These are phyloP conservation scores for Bucco capensis DNA, from an alignment of 2,113 vertebrate genomes.

Conservation along the genomic window DNA sequence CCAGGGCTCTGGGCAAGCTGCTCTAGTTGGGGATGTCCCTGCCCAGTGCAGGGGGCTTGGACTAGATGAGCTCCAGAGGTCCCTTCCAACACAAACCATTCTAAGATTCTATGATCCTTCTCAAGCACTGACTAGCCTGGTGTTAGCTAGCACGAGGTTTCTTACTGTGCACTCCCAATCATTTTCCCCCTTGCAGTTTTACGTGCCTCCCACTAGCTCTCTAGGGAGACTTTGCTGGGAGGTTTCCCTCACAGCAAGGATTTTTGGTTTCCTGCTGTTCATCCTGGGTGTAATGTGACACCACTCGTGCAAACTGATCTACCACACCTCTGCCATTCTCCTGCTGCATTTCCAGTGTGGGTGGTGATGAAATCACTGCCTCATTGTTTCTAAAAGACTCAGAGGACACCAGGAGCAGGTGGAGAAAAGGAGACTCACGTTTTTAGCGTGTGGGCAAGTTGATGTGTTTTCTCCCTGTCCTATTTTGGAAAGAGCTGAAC, in stretches of 20 bases:
- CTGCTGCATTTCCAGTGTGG: not conserved
- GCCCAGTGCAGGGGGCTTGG: no score
- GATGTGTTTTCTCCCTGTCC: not conserved
- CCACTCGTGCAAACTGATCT: not conserved
- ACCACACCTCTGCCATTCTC: not conserved
- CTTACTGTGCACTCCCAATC: not conserved
- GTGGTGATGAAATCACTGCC: not conserved
- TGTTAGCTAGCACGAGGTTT: not conserved
- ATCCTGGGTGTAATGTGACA: fast-evolving
- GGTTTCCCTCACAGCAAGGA: not conserved
- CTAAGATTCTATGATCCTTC: no score
- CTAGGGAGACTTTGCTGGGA: not conserved
- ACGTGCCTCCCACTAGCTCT: not conserved
- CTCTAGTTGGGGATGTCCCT: no score
- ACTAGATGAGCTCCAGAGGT: no score
- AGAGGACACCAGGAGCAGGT: not conserved
- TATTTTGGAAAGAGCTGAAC: slow-evolving; percentile 44
- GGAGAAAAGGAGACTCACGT: not conserved
- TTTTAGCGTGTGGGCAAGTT: not conserved
- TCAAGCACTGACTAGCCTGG: not conserved
- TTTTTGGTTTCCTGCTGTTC: not conserved
- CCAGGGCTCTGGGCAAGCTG: no score
- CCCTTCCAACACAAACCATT: no score
- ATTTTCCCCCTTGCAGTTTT: not conserved
- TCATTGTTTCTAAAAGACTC: slow-evolving; percentile 4